Evolutionary conservation across 2,888 invertebrate genomes (phyloP).

Genomic region (Xanthia togata): DNA sequence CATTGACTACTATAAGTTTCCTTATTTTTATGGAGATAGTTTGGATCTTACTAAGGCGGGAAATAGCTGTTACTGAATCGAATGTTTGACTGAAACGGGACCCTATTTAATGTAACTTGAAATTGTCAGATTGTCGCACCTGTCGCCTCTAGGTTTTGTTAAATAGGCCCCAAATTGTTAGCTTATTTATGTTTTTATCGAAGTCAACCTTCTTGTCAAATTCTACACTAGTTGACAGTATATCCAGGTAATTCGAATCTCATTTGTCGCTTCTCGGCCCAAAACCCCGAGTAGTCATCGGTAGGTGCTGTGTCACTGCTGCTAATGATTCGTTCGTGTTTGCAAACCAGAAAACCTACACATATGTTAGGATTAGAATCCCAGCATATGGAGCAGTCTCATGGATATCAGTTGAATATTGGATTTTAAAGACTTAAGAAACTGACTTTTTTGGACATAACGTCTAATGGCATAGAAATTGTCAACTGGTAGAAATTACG

Average conservation of each 20-base stretch:
- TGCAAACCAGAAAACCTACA: neutral
- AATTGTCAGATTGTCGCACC: neutral
- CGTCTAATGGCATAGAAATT: too few relatives aligned
- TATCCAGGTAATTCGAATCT: conserved; percentile 2
- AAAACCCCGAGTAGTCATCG: neutral
- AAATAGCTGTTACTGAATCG: conserved; percentile 8
- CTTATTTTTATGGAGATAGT: conserved; percentile 15
- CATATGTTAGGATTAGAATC: neutral
- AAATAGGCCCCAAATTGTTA: neutral
- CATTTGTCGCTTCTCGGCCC: neutral
- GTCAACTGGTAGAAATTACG: too few relatives aligned
- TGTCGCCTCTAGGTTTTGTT: neutral
- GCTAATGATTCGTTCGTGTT: conserved; percentile 37
- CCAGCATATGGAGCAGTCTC: neutral
- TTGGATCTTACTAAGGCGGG: neutral
- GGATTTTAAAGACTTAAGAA: neutral
- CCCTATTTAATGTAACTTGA: neutral
- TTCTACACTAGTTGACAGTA: neutral
- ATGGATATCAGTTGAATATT: neutral
- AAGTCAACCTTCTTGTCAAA: neutral
- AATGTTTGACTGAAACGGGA: neutral
- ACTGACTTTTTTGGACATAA: too few relatives aligned
- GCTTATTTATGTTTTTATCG: neutral
- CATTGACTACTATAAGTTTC: conserved; percentile 12
- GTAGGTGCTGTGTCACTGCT: conserved; percentile 8